Conservation (phyloP, 2,888 invertebrate species). For the Meiosimyza decipiens region DNA sequence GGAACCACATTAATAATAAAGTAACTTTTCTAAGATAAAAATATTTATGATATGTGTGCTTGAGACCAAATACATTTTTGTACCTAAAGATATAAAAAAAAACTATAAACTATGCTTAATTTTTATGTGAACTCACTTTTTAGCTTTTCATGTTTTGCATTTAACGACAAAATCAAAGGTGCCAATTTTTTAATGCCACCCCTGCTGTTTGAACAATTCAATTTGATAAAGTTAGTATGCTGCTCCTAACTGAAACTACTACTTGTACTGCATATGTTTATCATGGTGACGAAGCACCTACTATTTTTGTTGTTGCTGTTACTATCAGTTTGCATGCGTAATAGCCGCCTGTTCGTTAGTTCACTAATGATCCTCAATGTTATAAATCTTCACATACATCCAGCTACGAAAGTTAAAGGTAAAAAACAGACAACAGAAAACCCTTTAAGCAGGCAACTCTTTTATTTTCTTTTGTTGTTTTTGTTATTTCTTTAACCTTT, state of each 20-base stretch:
- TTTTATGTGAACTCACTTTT: too few species aligned
- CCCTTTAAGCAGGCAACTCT: slow-evolving; percentile 24
- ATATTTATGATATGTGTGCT: too few species aligned
- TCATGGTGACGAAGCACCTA: neutral
- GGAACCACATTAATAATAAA: too few species aligned
- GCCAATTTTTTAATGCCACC: slow-evolving; percentile 12
- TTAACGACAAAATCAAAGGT: slow-evolving; percentile 19
- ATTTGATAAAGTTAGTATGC: too few species aligned
- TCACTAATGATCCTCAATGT: slow-evolving; percentile 30
- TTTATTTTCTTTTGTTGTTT: neutral
- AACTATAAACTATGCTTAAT: too few species aligned
- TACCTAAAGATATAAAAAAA: too few species aligned
- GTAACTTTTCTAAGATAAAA: too few species aligned
- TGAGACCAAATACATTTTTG: too few species aligned
- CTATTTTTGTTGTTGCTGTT: neutral
- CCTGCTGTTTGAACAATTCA: neutral
- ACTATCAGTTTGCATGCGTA: too few species aligned
- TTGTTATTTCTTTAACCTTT: neutral
- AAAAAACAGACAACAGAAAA: neutral
- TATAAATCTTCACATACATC: slow-evolving; percentile 28
- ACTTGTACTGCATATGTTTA: slow-evolving; percentile 10
- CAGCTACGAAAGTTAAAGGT: neutral
- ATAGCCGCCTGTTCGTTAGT: slow-evolving; percentile 17
- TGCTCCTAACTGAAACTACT: too few species aligned
- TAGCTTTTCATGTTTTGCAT: too few species aligned